A percentile compares a stretch with the other conserved stretches of the same genome.
These are phyloP conservation scores for Lasius platythorax DNA, from an alignment of 2,888 invertebrate genomes.

Conservation along the genomic window DNA sequence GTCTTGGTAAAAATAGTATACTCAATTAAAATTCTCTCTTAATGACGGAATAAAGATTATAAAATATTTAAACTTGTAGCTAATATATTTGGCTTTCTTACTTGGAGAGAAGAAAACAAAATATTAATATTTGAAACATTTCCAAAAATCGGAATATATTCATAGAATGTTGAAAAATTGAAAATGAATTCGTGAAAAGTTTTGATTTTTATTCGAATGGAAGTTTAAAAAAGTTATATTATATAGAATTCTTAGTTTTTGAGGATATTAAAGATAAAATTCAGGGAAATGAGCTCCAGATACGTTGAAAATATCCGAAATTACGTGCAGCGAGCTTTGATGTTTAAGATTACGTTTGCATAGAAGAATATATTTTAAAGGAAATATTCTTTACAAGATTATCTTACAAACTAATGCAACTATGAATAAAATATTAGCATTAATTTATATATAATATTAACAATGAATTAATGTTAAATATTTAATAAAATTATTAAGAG, in stretches of 20 bases:
- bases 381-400: not conserved
- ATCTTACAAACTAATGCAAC: not conserved
- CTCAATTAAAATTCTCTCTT: not conserved
- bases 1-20: not conserved
- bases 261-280: constrained; percentile 26
- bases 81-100: not conserved
- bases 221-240: constrained; percentile 22
- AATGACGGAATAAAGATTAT: not conserved
- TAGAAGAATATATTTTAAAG: not conserved
- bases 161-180: not conserved
- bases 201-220: constrained; percentile 16
- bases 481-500: not conserved
- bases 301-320: not conserved
- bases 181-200: not conserved
- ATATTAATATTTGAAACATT: not conserved
- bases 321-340: not conserved
- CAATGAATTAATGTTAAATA: not conserved
- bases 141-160: not conserved
- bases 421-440: not conserved
- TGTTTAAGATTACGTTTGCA: not conserved
- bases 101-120: not conserved
- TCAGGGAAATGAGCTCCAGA: constrained; percentile 6
- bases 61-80: not conserved
- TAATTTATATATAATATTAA: not conserved
- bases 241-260: constrained; percentile 23